These are phyloP conservation scores for Nematostella vectensis DNA, from an alignment of 92 coral and sea anemone genomes.

Conservation along the genomic window DNA sequence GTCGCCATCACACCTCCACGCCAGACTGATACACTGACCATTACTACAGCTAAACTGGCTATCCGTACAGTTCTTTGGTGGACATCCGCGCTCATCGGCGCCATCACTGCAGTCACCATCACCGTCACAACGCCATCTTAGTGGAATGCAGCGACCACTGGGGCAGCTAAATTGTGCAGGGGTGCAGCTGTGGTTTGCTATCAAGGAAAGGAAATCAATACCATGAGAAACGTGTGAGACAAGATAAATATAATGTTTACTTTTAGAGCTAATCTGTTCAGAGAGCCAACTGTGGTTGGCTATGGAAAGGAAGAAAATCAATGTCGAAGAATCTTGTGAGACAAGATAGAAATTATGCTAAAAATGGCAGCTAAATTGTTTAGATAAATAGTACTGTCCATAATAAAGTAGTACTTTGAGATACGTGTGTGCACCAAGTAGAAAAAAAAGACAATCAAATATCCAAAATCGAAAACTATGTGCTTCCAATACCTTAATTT, in stretches of 20 bases:
- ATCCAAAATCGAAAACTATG: too few relatives aligned
- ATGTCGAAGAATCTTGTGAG: too few relatives aligned
- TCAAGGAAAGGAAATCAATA: too few relatives aligned
- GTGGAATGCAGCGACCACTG: conserved; percentile 53
- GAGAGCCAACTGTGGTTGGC: neutral
- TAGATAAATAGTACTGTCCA: too few relatives aligned
- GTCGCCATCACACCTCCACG: conserved; percentile 73
- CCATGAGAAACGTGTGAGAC: too few relatives aligned
- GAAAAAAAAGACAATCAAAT: too few relatives aligned
- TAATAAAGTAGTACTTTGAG: too few relatives aligned
- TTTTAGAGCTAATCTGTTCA: neutral
- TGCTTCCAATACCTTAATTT: too few relatives aligned
- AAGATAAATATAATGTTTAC: neutral
- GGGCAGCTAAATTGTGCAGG: conserved; percentile 50
- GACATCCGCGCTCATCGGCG: conserved; percentile 53
- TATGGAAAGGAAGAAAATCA: too few relatives aligned
- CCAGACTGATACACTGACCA: conserved; percentile 34
- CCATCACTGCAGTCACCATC: conserved; percentile 52
- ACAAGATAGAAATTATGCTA: too few relatives aligned
- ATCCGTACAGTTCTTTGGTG: conserved; percentile 34
- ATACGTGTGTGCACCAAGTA: too few relatives aligned
- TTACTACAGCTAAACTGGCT: conserved; percentile 47
- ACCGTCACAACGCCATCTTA: conserved; percentile 44
- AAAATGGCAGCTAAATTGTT: too few relatives aligned
- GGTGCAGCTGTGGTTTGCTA: conserved; percentile 34